A percentile compares a stretch with the other conserved stretches of the same genome.
Conservation (phyloP, 2,113 vertebrate species). For the Mirounga angustirostris region DNA sequence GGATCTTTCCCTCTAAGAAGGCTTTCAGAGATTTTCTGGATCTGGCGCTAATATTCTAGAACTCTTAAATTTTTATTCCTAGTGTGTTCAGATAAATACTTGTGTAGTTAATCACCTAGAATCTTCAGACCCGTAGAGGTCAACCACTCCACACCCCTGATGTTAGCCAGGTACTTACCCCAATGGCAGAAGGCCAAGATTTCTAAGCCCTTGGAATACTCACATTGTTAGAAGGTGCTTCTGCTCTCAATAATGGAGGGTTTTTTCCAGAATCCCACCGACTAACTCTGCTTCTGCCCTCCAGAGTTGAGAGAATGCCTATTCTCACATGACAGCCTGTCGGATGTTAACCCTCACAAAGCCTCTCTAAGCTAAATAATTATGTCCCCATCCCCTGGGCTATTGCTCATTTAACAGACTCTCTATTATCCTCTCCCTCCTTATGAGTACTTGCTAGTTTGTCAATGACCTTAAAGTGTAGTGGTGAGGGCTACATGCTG, state of each 20-base stretch:
- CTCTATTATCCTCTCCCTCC: not conserved
- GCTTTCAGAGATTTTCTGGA: not conserved
- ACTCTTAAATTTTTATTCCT: not conserved
- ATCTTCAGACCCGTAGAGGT: not conserved
- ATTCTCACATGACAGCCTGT: rapidly evolving
- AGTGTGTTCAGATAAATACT: not conserved
- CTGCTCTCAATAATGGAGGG: not conserved
- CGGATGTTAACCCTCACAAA: not conserved
- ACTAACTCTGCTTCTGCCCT: no score
- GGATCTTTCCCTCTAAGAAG: not conserved
- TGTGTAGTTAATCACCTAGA: not conserved
- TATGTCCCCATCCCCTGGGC: not conserved
- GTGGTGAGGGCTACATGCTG: not conserved
- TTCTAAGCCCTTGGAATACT: not conserved
- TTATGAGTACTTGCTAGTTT: not conserved
- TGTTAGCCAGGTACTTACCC: no score
- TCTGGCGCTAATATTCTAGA: not conserved
- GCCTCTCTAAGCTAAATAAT: not conserved
- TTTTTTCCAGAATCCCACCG: not conserved
- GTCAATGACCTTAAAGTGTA: not conserved
- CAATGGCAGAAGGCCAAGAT: not conserved
- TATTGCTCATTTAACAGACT: not conserved
- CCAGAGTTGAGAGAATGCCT: not conserved
- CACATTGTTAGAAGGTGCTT: not conserved
- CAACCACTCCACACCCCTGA: rapidly evolving